phyloP scores from a whole-genome alignment of 2,113 vertebrate genomes.

The Perca flavescens region DNA sequence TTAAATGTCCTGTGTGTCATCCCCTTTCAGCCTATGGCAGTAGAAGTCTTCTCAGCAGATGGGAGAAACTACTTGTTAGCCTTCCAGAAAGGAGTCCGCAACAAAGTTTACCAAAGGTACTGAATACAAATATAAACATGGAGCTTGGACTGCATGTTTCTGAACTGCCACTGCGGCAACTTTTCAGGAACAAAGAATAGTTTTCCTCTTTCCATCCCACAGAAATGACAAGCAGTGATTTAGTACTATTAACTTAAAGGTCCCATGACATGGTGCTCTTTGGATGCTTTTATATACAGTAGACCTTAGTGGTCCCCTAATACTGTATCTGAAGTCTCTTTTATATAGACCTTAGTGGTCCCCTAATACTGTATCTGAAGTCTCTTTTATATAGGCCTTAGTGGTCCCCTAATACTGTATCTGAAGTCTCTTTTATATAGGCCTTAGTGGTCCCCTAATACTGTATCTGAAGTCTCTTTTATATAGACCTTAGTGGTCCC shows the following conservation, averaged over 20 bases:
- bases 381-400: too few relatives aligned
- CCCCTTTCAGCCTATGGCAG: conserved; percentile 91
- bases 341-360: too few relatives aligned
- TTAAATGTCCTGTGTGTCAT: neutral
- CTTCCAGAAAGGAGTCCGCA: conserved; percentile 97
- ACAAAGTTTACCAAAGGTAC: conserved; percentile 99
- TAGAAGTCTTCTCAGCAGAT: conserved; percentile 98
- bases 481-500: too few relatives aligned
- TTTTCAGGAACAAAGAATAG: neutral
- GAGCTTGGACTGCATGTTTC: neutral
- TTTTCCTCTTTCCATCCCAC: neutral
- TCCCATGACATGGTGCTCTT: too few relatives aligned
- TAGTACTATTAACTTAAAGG: neutral
- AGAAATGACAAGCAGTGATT: neutral
- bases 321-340: too few relatives aligned
- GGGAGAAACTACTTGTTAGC: conserved; percentile 97
- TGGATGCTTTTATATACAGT: too few relatives aligned
- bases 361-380: too few relatives aligned
- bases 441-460: too few relatives aligned
- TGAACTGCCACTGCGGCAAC: neutral
- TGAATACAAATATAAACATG: neutral
- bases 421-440: too few relatives aligned
- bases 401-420: too few relatives aligned
- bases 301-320: too few relatives aligned
- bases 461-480: too few relatives aligned